Evolutionary conservation across 1,140 invertebrate genomes (phyloP).

Genomic region (Cotesia glomerata): DNA sequence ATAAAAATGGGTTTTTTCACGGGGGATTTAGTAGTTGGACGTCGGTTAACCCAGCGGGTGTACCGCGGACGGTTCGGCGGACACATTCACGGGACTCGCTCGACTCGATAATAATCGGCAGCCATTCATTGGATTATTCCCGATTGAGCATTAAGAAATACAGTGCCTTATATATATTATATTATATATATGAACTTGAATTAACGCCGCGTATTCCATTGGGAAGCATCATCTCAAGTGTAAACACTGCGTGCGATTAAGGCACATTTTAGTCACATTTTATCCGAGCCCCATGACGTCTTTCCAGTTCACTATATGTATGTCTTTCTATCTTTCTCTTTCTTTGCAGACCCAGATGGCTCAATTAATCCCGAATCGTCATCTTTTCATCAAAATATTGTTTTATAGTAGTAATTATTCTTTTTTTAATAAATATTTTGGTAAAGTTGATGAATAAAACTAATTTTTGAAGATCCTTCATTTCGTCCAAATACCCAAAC

Average conservation of each 20-base stretch:
- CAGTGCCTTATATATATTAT: not conserved
- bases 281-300: slow-evolving; percentile 54
- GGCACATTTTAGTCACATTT: slow-evolving; percentile 59
- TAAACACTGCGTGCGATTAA: slow-evolving; percentile 62
- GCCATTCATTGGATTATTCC: slow-evolving; percentile 62
- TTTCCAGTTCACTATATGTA: slow-evolving; percentile 2
- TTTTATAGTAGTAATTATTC: no score
- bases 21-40: slow-evolving; percentile 33
- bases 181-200: slow-evolving; percentile 19
- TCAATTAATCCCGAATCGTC: no score
- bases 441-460: no score
- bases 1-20: not conserved
- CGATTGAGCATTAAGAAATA: slow-evolving; percentile 61
- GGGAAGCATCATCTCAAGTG: slow-evolving; percentile 63
- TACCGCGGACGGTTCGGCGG: slow-evolving; percentile 61
- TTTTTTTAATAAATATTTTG: no score
- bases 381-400: no score
- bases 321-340: slow-evolving; percentile 19
- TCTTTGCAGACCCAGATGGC: no score
- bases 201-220: slow-evolving; percentile 43
- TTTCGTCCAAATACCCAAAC: no score
- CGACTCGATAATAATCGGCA: slow-evolving; percentile 64
- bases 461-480: no score
- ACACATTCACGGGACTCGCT: slow-evolving; percentile 62
- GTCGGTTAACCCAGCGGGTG: slow-evolving; percentile 60